A percentile compares a stretch with the other conserved stretches of the same genome.
These are phyloP conservation scores for Diadumene lineata DNA, from an alignment of 92 coral and sea anemone genomes.

Conservation along the genomic window DNA sequence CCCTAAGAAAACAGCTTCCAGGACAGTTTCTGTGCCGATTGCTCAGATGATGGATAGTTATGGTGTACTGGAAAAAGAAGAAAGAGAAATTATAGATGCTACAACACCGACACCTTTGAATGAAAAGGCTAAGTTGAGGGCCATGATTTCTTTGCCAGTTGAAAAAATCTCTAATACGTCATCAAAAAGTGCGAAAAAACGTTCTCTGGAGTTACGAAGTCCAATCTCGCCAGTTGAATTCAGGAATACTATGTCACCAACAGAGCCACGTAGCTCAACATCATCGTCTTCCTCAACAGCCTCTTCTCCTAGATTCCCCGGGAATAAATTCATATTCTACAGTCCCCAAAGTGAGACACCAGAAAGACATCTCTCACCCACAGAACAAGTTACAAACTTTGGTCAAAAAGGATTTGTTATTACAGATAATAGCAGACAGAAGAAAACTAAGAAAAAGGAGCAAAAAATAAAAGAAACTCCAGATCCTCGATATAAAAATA, in stretches of 20 bases:
- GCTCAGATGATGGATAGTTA: too few species aligned
- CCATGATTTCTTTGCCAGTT: neutral
- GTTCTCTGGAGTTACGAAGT: neutral
- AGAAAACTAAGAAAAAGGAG: conserved; percentile 5
- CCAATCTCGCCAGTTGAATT: neutral
- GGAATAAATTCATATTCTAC: conserved; percentile 30
- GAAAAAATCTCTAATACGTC: neutral
- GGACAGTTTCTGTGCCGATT: neutral
- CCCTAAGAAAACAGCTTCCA: neutral
- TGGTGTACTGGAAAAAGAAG: conserved; percentile 14
- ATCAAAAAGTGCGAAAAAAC: neutral
- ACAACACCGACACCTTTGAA: neutral
- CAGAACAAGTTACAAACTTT: conserved; percentile 6
- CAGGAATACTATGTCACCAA: neutral
- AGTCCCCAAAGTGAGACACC: conserved; percentile 19
- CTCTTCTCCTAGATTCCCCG: conserved; percentile 31
- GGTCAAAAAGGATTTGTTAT: conserved; percentile 36
- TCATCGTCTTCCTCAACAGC: conserved; percentile 33
- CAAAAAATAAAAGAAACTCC: neutral
- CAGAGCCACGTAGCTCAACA: conserved; percentile 25
- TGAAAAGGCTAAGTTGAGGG: neutral
- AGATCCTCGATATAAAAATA: neutral
- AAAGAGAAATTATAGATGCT: neutral
- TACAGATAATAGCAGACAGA: conserved; percentile 42
- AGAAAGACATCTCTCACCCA: conserved; percentile 26